phyloP scores from a whole-genome alignment of 2,888 invertebrate species.

The Coremacera marginata region DNA sequence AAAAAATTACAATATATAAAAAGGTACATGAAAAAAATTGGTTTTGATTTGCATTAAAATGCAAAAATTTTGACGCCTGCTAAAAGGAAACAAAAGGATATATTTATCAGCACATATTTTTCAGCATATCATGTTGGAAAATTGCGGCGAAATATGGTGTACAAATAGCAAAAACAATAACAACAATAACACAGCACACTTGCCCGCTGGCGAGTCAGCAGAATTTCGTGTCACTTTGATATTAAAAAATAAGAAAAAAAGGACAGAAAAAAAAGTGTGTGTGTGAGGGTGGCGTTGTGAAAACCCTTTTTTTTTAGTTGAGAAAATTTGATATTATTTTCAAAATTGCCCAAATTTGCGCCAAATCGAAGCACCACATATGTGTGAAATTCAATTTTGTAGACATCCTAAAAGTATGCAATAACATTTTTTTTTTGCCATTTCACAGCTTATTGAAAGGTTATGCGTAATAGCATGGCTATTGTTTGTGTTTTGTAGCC shows the following conservation, averaged over 20 bases:
- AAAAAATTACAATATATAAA: slow-evolving; percentile 34
- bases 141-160: slow-evolving; percentile 59
- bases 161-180: slow-evolving; percentile 40
- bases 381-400: slow-evolving; percentile 67
- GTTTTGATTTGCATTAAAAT: slow-evolving; percentile 15
- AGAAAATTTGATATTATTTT: slow-evolving; percentile 26
- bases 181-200: slow-evolving; percentile 37
- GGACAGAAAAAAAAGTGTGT: slow-evolving; percentile 11
- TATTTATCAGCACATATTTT: slow-evolving; percentile 42
- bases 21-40: slow-evolving; percentile 13
- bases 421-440: neutral
- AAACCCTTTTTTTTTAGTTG: slow-evolving; percentile 42
- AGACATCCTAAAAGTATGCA: slow-evolving; percentile 1
- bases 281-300: neutral
- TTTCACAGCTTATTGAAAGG: neutral
- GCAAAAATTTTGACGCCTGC: slow-evolving; percentile 29
- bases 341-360: slow-evolving; percentile 50
- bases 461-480: neutral
- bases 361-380: slow-evolving; percentile 65
- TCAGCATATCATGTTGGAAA: slow-evolving; percentile 62
- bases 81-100: slow-evolving; percentile 1
- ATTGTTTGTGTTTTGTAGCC: neutral
- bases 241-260: slow-evolving; percentile 22
- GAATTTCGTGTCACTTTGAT: slow-evolving; percentile 49
- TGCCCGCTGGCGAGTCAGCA: slow-evolving; percentile 51